phyloP scores from a whole-genome alignment of 2,888 invertebrate genomes.

The Nemotelus pantherinus region DNA sequence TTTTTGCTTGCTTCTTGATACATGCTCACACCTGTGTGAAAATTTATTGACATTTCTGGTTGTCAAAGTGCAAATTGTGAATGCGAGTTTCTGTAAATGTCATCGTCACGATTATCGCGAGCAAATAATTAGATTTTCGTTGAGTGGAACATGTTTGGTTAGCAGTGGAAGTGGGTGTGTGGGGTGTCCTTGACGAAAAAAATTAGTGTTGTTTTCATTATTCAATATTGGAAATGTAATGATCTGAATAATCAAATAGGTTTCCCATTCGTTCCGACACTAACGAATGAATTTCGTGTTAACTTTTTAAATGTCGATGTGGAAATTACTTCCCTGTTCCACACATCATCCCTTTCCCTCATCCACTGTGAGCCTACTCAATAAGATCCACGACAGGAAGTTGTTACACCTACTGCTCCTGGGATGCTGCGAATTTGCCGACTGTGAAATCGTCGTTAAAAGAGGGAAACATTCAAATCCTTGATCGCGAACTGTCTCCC shows the following conservation, averaged over 20 bases:
- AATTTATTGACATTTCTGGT: not conserved
- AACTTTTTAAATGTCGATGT: not conserved
- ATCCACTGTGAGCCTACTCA: not conserved
- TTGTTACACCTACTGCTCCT: constrained; percentile 17
- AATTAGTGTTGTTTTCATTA: no score
- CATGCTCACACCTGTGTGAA: no score
- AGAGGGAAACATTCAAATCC: not conserved
- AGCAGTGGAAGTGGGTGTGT: no score
- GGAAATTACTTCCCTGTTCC: not conserved
- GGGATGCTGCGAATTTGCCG: not conserved
- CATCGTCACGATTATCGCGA: not conserved
- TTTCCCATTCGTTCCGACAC: no score
- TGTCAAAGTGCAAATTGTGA: not conserved
- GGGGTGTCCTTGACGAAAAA: no score
- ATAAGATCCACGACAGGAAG: constrained; percentile 3
- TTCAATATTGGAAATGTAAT: no score
- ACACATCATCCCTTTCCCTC: not conserved
- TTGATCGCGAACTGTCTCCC: not conserved
- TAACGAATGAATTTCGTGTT: no score
- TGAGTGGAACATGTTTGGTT: not conserved
- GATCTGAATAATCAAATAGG: no score
- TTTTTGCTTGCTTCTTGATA: no score
- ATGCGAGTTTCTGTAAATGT: not conserved
- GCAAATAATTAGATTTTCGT: not conserved
- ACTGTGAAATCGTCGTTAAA: not conserved